A percentile compares a stretch with the other conserved stretches of the same genome.
These are phyloP conservation scores for Ophion costatus DNA, from an alignment of 2,888 invertebrate species.

Conservation along the genomic window DNA sequence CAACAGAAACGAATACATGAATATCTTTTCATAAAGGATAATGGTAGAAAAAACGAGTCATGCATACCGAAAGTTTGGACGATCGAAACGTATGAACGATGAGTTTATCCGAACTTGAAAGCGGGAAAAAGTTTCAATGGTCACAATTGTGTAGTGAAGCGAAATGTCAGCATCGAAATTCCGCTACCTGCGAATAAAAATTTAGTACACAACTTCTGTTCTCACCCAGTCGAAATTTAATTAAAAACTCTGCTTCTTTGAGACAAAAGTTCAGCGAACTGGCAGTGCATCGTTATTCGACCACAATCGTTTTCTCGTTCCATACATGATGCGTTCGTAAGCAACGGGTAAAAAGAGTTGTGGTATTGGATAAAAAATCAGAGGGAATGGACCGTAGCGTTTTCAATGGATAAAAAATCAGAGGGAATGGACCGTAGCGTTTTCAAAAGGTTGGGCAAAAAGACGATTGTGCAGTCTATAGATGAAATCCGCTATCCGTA, in stretches of 20 bases:
- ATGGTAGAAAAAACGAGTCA: background rate
- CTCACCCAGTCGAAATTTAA: background rate
- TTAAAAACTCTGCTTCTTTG: background rate
- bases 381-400: background rate
- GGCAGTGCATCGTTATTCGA: background rate
- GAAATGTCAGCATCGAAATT: background rate
- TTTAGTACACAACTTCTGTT: background rate
- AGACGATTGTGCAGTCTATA: background rate
- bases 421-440: background rate
- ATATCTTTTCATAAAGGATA: background rate
- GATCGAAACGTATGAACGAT: background rate
- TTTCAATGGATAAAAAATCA: background rate
- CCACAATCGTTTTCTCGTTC: background rate
- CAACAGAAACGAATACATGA: background rate
- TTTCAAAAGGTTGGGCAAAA: background rate
- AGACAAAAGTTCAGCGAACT: background rate
- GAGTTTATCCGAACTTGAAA: background rate
- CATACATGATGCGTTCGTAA: background rate
- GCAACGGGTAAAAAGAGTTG: background rate
- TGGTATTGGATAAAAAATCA: background rate
- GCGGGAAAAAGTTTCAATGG: background rate
- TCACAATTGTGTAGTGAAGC: background rate
- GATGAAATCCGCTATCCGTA: constrained; percentile 29
- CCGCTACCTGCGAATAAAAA: background rate
- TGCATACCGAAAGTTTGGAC: background rate